Conservation (phyloP, 2,797 vertebrate species). For the Ctenochaetus hawaiiensis region DNA sequence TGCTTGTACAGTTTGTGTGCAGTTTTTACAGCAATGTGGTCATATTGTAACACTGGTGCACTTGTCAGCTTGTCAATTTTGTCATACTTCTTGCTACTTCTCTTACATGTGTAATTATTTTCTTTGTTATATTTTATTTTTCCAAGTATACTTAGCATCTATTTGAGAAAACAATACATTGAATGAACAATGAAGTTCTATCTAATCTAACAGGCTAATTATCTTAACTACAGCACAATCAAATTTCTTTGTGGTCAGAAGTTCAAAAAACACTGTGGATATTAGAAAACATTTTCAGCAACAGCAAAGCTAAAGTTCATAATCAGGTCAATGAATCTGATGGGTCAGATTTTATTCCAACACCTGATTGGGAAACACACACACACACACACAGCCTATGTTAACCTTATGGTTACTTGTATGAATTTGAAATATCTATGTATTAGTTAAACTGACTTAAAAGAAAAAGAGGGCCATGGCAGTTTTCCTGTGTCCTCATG, state of each 20-base stretch:
- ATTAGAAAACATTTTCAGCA: neutral
- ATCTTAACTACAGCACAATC: neutral
- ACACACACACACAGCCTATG: neutral
- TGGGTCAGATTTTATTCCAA: neutral
- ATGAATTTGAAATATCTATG: neutral
- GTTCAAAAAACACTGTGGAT: neutral
- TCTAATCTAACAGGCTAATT: neutral
- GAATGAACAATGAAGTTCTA: neutral
- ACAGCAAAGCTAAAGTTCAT: neutral
- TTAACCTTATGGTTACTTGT: neutral
- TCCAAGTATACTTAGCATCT: neutral
- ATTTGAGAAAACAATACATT: neutral
- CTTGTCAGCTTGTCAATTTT: neutral
- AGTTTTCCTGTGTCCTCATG: neutral
- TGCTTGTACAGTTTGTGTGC: too few relatives aligned
- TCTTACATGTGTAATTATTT: neutral
- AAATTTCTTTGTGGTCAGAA: neutral
- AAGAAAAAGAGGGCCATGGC: too few relatives aligned
- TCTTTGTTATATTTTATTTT: neutral
- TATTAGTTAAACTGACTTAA: neutral
- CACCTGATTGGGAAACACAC: neutral
- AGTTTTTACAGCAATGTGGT: too few relatives aligned
- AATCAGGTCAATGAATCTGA: neutral
- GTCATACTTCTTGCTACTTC: neutral
- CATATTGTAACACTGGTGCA: too few relatives aligned